Conservation (phyloP, 2,888 invertebrate species). For the Serrognathus titanus region DNA sequence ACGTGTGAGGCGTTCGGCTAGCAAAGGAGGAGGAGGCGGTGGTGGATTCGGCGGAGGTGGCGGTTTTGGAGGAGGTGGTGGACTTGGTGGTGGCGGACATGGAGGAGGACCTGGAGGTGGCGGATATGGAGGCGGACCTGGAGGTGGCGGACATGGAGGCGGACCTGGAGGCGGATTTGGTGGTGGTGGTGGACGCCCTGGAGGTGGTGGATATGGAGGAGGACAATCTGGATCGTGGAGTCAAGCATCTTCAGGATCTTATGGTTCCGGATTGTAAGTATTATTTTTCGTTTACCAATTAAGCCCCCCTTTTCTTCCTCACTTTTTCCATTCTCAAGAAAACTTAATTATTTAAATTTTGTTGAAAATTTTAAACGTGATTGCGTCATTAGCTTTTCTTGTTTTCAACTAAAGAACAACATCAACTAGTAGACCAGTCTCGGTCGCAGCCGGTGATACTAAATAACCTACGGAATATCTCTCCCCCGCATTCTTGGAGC, state of each 20-base stretch:
- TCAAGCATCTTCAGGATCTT: constrained; percentile 3
- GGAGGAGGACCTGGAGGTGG: background rate
- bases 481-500: no score
- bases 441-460: background rate
- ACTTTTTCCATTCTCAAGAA: no score
- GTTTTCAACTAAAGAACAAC: background rate
- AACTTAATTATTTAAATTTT: no score
- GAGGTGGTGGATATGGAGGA: background rate
- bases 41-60: background rate
- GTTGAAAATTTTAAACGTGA: no score
- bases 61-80: no score
- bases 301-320: no score
- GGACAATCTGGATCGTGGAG: background rate
- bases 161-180: background rate
- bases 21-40: no score
- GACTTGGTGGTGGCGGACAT: background rate
- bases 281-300: background rate
- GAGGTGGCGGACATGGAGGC: background rate
- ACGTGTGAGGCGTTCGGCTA: no score
- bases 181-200: background rate
- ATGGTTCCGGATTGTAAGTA: constrained; percentile 5
- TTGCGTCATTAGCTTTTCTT: no score
- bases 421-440: background rate
- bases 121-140: background rate
- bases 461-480: background rate